These are phyloP conservation scores for Gracilinanus agilis DNA, from an alignment of 2,113 vertebrate genomes.

Conservation along the genomic window DNA sequence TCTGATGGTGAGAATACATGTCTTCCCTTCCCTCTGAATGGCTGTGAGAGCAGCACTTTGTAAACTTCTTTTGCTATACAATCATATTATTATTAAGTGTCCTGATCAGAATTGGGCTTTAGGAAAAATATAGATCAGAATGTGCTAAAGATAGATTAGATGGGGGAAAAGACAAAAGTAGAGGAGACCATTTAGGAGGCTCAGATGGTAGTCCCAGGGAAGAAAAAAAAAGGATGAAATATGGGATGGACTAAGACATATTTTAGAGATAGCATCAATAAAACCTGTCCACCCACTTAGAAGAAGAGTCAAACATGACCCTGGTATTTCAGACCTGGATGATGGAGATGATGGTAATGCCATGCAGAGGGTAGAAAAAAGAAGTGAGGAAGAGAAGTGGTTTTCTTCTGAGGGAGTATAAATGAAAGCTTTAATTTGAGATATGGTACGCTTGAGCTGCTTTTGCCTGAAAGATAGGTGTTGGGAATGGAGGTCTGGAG, in stretches of 20 bases:
- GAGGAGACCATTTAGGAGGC: not conserved
- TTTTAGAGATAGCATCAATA: not conserved
- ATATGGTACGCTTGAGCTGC: not conserved
- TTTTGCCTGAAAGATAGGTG: too few species aligned
- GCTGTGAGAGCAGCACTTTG: too few species aligned
- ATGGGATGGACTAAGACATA: not conserved
- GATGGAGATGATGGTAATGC: not conserved
- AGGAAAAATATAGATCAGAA: not conserved
- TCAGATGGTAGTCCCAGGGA: not conserved
- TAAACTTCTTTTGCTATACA: too few species aligned
- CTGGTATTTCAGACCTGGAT: not conserved
- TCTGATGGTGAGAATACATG: too few species aligned
- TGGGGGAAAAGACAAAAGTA: not conserved
- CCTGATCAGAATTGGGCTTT: not conserved
- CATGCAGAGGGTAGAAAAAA: not conserved
- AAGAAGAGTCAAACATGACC: not conserved
- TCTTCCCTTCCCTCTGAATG: too few species aligned
- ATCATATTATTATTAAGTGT: not conserved
- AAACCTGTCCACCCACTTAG: not conserved
- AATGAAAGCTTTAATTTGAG: not conserved
- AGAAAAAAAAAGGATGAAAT: not conserved
- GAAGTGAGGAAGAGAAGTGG: not conserved
- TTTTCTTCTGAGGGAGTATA: not conserved
- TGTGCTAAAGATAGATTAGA: not conserved
- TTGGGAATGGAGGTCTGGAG: not conserved